Percentiles rank a stretch among this genome's conserved stretches.
Evolutionary conservation across 2,888 invertebrate species (phyloP).

Genomic region (Nemotelus pantherinus): DNA sequence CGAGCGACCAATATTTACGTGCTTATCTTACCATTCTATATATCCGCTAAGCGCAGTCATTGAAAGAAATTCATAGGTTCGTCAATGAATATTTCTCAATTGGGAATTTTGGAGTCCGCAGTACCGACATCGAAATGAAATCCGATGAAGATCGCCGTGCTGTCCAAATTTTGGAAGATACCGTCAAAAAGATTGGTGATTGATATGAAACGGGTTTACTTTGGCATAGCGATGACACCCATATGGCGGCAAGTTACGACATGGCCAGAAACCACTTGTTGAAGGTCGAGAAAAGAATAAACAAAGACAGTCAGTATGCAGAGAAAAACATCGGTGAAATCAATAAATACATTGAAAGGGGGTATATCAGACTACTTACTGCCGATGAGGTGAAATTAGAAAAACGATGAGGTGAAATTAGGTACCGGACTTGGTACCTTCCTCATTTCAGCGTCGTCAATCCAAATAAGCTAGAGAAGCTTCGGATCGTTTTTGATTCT

Average conservation of each 20-base stretch:
- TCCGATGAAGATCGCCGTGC: conserved; percentile 18
- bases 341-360: not conserved
- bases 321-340: not conserved
- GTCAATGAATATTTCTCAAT: conserved; percentile 12
- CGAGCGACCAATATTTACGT: not conserved
- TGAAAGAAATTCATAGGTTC: not conserved
- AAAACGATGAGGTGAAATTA: not conserved
- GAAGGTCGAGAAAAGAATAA: not conserved
- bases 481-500: conserved; percentile 15
- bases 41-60: conserved; percentile 21
- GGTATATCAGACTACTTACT: not conserved
- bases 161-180: conserved; percentile 1
- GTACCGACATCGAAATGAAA: not conserved
- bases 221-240: not conserved
- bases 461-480: conserved; percentile 8
- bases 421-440: conserved; percentile 3
- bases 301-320: not conserved
- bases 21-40: not conserved
- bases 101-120: conserved; percentile 12
- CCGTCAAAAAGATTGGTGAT: conserved; percentile 6
- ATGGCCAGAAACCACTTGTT: not conserved
- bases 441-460: conserved; percentile 14
- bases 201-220: conserved; percentile 19
- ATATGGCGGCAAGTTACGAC: conserved; percentile 2
- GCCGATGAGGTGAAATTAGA: not conserved